Evolutionary conservation across 2,113 vertebrate genomes (phyloP).

Genomic region (Leucoraja erinaceus): DNA sequence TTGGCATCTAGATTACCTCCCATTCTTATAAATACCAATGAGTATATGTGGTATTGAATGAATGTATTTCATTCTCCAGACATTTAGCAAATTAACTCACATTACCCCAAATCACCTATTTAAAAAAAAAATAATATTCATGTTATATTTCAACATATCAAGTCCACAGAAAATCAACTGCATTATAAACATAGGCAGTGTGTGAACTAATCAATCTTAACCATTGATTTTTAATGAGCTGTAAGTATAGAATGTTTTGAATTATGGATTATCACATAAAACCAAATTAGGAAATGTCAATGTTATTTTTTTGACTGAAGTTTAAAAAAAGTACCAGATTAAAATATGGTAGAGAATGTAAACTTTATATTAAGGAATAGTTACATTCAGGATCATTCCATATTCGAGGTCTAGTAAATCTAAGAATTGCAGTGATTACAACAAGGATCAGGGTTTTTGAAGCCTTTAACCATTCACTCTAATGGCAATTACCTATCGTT

Average conservation of each 20-base stretch:
- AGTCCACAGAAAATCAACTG: not conserved
- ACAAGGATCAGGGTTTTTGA: not conserved
- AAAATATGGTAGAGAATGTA: not conserved
- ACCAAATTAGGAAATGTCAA: not conserved
- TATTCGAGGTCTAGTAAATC: not conserved
- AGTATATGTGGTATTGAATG: too few relatives aligned
- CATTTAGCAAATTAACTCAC: too few relatives aligned
- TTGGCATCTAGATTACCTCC: too few relatives aligned
- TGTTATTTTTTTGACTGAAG: not conserved
- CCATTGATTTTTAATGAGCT: not conserved
- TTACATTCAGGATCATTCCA: not conserved
- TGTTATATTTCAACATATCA: not conserved
- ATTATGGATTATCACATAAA: not conserved
- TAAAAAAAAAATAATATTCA: not conserved
- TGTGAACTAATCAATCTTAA: not conserved
- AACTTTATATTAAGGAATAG: not conserved
- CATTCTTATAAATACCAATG: too few relatives aligned
- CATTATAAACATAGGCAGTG: not conserved
- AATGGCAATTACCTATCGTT: too few relatives aligned
- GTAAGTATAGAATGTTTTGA: not conserved
- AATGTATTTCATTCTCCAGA: too few relatives aligned
- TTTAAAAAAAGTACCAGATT: not conserved
- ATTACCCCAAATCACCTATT: too few relatives aligned
- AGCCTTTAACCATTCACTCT: too few relatives aligned
- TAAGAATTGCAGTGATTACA: not conserved